Conservation (phyloP, 2,797 vertebrate genomes). For the Hemitrygon akajei region DNA sequence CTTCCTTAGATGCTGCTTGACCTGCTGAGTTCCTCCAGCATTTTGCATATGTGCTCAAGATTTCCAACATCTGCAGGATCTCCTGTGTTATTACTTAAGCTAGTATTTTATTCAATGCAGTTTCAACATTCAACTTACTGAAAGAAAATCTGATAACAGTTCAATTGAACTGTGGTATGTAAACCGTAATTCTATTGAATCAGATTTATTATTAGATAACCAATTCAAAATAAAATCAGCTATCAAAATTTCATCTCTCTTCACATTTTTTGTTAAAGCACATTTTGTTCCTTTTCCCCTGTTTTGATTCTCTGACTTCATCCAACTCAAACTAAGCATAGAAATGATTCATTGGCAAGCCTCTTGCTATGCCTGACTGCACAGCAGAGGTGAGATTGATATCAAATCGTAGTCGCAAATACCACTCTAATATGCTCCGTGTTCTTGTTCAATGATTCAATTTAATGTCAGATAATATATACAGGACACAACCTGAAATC, state of each 20-base stretch:
- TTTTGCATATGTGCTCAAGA: too few relatives aligned
- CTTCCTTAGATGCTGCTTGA: too few relatives aligned
- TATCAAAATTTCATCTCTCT: slow-evolving; percentile 1
- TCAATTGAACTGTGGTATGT: not conserved
- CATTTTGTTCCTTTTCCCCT: slow-evolving; percentile 18
- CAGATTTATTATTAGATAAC: slow-evolving; percentile 12
- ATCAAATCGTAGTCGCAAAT: not conserved
- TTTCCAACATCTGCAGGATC: too few relatives aligned
- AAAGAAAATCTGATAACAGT: not conserved
- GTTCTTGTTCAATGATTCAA: not conserved
- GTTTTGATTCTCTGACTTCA: not conserved
- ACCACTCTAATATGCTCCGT: not conserved
- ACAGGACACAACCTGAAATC: too few relatives aligned
- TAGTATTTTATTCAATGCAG: not conserved
- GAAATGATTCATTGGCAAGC: not conserved
- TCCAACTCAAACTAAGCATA: not conserved
- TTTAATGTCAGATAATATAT: too few relatives aligned
- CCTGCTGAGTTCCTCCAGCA: too few relatives aligned
- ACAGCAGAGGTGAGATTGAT: not conserved
- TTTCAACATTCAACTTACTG: not conserved
- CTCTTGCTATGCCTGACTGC: not conserved
- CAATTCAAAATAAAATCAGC: slow-evolving; percentile 17
- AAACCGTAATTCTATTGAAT: not conserved
- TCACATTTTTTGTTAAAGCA: not conserved
- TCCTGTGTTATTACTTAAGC: too few relatives aligned